Percentiles rank a stretch among this genome's conserved stretches.
These are phyloP conservation scores for Yasuhikotakia modesta DNA, from an alignment of 2,797 vertebrate genomes.

Conservation along the genomic window DNA sequence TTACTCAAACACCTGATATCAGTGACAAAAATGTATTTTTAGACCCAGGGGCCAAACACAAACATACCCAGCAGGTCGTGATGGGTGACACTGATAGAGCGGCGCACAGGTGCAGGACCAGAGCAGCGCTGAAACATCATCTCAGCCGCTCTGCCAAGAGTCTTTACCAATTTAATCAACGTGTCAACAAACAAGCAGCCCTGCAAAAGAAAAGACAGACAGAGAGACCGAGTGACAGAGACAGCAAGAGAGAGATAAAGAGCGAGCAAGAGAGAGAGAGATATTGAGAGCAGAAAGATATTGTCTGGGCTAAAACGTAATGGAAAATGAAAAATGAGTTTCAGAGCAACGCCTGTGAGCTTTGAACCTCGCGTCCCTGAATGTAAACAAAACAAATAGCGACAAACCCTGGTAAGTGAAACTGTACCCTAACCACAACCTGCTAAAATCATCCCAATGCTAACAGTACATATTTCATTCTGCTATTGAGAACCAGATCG, in stretches of 20 bases:
- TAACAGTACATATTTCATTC: neutral
- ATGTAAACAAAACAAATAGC: neutral
- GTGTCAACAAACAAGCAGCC: constrained; percentile 67
- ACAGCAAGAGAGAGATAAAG: neutral
- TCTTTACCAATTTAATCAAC: constrained; percentile 75
- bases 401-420: neutral
- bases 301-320: constrained; percentile 19
- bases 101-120: constrained; percentile 25
- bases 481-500: neutral
- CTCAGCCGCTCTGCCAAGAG: constrained; percentile 61
- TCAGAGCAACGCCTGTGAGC: neutral
- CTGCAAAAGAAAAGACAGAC: neutral
- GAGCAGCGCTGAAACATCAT: constrained; percentile 66
- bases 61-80: neutral
- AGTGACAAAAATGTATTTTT: constrained; percentile 3
- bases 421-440: neutral
- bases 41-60: neutral
- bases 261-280: neutral
- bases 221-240: no score
- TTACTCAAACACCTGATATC: neutral
- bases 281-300: neutral
- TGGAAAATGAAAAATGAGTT: constrained; percentile 9
- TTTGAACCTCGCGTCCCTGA: neutral
- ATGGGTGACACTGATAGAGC: neutral
- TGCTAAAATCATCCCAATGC: neutral